Base-by-base conservation (phyloP, 2,797 vertebrate species). In the Periophthalmus magnuspinnatus region DNA sequence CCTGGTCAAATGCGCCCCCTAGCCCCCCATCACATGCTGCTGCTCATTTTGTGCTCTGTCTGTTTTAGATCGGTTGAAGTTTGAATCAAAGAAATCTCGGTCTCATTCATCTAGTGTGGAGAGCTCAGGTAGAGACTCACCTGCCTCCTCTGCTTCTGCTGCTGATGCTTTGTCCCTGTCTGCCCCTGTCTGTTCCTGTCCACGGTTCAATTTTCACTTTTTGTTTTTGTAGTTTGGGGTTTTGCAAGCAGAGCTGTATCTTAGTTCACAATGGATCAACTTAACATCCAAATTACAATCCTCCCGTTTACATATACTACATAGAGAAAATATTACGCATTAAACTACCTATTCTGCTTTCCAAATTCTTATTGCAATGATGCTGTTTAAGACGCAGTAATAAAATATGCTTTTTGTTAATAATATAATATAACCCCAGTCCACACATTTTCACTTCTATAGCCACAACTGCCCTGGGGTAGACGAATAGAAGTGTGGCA, bases 21-120 rank as follows among this genome's bases (percentile, higher is more conserved):
- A 2, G 10, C 41, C 33, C 59, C 59, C 24, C 71, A 45, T 77
- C 67, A 78, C 65, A 72, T 67, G 60, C 71, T 55, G 67, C 69
- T 67, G 45, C 55, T 83, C 74, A 76, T 87, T 33, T 19, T 88
- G 73, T 84, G 76, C 82, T 88, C 77, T 61, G 59, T 92, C 79
- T 91, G 67, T 92, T 95, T 88, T 93, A 99, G 97, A 99, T 95
- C 97, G 97, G 82, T 92, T 98, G 93, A 99, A 97, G 93, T 97
- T 97, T 10, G 97, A 99, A 85, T 98, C 96, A 78, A 97, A 97
- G 93, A 97, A 95, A 92, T 96, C 94, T 89, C 96, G 93, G 91
- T 95, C 94, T 92, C 94, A 93, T 48, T 89, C 83, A 80, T 93
- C 94, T 71, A 94, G 92, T 87, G 80, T 89, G 87, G 91, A 92